Conservation (phyloP, 1,140 invertebrate species). For the Drosophila leontia region DNA sequence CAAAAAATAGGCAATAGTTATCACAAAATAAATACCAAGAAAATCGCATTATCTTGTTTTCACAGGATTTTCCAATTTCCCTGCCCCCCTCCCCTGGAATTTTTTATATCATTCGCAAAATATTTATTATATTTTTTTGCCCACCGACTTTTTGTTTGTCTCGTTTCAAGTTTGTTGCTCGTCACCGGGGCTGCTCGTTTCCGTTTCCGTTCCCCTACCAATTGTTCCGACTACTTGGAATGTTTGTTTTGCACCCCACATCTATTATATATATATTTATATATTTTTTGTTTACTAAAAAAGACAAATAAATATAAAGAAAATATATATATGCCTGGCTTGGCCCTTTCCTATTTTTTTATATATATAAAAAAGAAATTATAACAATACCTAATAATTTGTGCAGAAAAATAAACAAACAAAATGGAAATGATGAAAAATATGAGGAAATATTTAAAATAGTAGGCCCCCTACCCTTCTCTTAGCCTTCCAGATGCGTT, state of each 20-base stretch:
- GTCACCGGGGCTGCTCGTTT: constrained; percentile 10
- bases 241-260: constrained; percentile 49
- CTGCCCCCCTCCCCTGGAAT: background rate
- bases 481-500: constrained; percentile 55
- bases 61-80: background rate
- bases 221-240: constrained; percentile 55
- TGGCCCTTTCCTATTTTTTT: background rate
- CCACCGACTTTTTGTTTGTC: constrained; percentile 62
- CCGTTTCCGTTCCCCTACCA: constrained; percentile 12
- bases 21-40: background rate
- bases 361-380: constrained; percentile 49
- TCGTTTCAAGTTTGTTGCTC: constrained; percentile 20
- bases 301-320: constrained; percentile 9
- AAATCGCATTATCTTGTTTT: background rate
- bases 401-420: constrained; percentile 73
- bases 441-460: constrained; percentile 62
- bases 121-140: constrained; percentile 15
- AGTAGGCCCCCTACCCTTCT: constrained; percentile 56
- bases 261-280: constrained; percentile 21
- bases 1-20: background rate
- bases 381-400: constrained; percentile 82
- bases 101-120: background rate
- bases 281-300: constrained; percentile 22
- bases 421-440: constrained; percentile 20
- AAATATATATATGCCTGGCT: background rate